Evolutionary conservation across 1,140 invertebrate species (phyloP).

Genomic region (Zaprionus ghesquierei): DNA sequence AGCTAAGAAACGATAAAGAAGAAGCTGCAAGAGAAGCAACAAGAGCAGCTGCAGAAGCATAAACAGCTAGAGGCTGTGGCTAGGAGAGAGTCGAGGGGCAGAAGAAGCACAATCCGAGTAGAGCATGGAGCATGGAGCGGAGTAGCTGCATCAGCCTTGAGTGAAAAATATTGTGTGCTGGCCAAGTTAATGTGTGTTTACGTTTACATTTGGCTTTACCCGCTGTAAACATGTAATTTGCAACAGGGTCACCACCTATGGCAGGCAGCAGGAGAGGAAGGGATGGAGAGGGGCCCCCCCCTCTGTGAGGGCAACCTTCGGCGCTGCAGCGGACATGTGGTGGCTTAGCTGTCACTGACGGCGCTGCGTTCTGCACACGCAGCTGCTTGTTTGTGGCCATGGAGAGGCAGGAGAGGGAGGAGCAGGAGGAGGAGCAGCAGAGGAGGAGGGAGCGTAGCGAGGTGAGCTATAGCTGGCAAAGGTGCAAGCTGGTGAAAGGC

Average conservation of each 20-base stretch:
- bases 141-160: conserved; percentile 53
- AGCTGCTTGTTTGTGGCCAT: conserved; percentile 33
- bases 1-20: background rate
- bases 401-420: conserved; percentile 9
- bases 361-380: conserved; percentile 47
- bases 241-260: conserved; percentile 18
- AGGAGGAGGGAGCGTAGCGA: background rate
- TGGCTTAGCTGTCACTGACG: conserved; percentile 16
- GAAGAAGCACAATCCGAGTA: background rate
- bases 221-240: conserved; percentile 78
- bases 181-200: conserved; percentile 79
- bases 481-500: background rate
- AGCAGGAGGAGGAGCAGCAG: background rate
- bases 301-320: background rate
- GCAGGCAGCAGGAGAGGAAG: background rate
- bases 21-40: background rate
- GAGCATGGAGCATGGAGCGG: too few species aligned
- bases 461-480: conserved; percentile 20
- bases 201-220: conserved; percentile 72
- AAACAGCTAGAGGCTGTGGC: background rate
- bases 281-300: background rate
- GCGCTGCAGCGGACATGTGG: conserved; percentile 23
- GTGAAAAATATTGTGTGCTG: conserved; percentile 77
- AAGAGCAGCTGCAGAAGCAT: background rate
- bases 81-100: background rate